Evolutionary conservation across 2,888 invertebrate species (phyloP).

Genomic region (Lamproptera curius): DNA sequence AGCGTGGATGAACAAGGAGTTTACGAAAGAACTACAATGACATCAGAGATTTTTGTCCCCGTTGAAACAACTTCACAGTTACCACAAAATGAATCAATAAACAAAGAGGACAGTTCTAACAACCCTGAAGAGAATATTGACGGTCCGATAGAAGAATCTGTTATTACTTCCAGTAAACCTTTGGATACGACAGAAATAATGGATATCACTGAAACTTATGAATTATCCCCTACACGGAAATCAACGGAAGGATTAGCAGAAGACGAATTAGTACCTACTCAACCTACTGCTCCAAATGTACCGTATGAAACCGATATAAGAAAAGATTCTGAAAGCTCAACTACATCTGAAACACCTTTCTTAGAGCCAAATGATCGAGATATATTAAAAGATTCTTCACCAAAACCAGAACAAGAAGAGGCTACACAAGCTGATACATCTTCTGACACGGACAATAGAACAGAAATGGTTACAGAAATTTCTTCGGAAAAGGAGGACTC

Average conservation of each 20-base stretch:
- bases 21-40: neutral
- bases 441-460: conserved; percentile 16
- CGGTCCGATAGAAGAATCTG: too few species aligned
- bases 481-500: conserved; percentile 4
- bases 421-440: neutral
- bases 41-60: conserved; percentile 3
- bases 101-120: neutral
- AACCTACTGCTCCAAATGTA: neutral
- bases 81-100: conserved; percentile 6
- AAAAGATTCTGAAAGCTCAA: conserved; percentile 1
- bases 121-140: too few species aligned
- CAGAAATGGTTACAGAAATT: conserved; percentile 13
- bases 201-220: neutral
- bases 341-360: conserved; percentile 4
- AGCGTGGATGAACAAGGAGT: neutral
- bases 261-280: conserved; percentile 2
- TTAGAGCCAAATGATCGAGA: neutral
- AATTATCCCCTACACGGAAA: conserved; percentile 1
- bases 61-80: conserved; percentile 7
- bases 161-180: neutral
- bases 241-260: conserved; percentile 7
- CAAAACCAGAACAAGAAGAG: neutral
- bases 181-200: neutral
- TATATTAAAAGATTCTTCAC: conserved; percentile 1
- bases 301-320: conserved; percentile 7